Evolutionary conservation across 2,797 vertebrate species (phyloP).

Genomic region (Sebastes reedi): DNA sequence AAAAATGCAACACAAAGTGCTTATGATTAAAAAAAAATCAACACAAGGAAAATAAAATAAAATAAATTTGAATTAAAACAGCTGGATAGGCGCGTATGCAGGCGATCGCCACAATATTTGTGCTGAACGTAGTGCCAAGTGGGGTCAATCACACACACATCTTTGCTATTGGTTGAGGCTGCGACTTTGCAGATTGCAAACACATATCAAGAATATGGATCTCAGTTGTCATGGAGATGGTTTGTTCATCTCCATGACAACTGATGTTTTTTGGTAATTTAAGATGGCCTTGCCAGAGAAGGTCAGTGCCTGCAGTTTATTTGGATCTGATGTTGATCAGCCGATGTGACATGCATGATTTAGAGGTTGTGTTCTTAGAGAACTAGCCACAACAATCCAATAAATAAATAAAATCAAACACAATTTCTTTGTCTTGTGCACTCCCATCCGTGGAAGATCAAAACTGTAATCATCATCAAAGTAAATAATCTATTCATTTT

Average conservation of each 20-base stretch:
- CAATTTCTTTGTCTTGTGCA: not conserved
- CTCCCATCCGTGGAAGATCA: not conserved
- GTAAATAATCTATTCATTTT: not conserved
- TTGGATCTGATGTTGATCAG: not conserved
- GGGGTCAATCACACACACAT: not conserved
- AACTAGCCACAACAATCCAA: not conserved
- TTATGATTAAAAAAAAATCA: not conserved
- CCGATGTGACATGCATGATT: not conserved
- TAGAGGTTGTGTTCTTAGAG: not conserved
- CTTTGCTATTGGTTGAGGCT: too few relatives aligned
- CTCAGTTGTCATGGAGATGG: not conserved
- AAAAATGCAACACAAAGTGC: not conserved
- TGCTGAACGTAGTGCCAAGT: not conserved
- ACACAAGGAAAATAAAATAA: not conserved
- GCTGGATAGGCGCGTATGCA: not conserved
- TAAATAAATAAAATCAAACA: not conserved
- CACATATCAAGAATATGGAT: not conserved
- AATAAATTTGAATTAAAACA: not conserved
- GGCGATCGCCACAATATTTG: not conserved
- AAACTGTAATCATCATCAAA: slow-evolving; percentile 16
- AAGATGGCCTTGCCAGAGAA: not conserved
- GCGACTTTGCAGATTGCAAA: not conserved
- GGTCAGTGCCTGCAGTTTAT: not conserved
- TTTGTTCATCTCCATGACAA: not conserved
- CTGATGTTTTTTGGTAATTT: not conserved